These are phyloP conservation scores for Drosophila busckii DNA, from an alignment of 1,140 invertebrate genomes.

Conservation along the genomic window DNA sequence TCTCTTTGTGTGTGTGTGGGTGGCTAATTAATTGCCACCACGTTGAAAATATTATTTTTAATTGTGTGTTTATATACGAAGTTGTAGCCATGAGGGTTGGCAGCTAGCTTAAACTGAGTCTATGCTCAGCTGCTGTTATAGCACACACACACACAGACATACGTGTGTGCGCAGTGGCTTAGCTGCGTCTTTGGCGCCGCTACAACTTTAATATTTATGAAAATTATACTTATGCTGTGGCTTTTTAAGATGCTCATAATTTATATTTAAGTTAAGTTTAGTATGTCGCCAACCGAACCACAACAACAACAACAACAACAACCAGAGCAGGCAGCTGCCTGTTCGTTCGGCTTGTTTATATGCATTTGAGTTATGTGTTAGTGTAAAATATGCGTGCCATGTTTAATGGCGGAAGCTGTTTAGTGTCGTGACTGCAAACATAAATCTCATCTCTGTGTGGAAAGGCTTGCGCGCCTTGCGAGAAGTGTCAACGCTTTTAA, in stretches of 20 bases:
- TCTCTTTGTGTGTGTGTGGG: conserved; percentile 28
- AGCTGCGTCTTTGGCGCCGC: background rate
- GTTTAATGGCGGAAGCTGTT: conserved; percentile 76
- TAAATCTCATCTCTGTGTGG: conserved; percentile 63
- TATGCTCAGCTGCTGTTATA: conserved; percentile 18
- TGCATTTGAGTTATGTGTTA: conserved; percentile 32
- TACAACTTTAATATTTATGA: conserved; percentile 71
- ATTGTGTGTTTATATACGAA: conserved; percentile 69
- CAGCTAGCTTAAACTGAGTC: conserved; percentile 27
- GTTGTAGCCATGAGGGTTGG: background rate
- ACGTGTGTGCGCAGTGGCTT: conserved; percentile 12
- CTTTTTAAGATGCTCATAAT: conserved; percentile 77
- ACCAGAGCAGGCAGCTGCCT: conserved; percentile 1
- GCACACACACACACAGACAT: conserved; percentile 11
- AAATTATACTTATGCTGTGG: conserved; percentile 76
- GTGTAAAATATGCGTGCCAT: conserved; percentile 53
- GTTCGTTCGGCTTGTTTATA: conserved; percentile 33
- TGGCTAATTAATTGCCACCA: conserved; percentile 71
- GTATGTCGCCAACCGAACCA: conserved; percentile 55
- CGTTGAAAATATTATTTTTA: conserved; percentile 78
- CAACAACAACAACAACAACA: conserved; percentile 23
- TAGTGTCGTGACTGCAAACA: conserved; percentile 62
- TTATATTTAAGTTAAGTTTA: conserved; percentile 76
- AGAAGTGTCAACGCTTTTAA: conserved; percentile 45
- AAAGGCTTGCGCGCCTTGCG: background rate